Conservation (phyloP, 2,888 invertebrate genomes). For the Andricus curvator region DNA sequence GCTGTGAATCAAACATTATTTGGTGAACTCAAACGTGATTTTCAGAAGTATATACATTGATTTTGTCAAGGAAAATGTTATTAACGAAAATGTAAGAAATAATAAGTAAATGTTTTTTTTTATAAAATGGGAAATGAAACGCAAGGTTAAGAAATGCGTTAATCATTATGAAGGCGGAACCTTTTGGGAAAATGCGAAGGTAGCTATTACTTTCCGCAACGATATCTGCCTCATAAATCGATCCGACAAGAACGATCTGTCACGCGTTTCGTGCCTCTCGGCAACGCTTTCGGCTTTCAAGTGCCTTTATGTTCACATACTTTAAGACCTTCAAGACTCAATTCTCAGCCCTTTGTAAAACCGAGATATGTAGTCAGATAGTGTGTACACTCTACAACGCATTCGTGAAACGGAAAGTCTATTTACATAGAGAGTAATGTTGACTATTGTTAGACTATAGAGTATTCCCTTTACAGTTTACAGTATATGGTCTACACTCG, state of each 20-base stretch:
- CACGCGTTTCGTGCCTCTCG: background rate
- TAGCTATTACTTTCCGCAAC: background rate
- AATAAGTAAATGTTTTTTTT: background rate
- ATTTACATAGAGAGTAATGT: conserved; percentile 48
- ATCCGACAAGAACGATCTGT: background rate
- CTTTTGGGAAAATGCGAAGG: background rate
- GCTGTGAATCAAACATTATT: too few relatives aligned
- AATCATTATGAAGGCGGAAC: background rate
- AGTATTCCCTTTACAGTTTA: background rate
- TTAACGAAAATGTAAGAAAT: too few relatives aligned
- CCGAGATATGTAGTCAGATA: background rate
- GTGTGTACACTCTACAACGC: background rate
- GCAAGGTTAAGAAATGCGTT: background rate
- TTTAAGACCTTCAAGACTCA: background rate
- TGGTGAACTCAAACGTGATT: too few relatives aligned
- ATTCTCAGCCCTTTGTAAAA: background rate
- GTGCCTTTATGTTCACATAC: background rate
- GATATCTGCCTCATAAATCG: background rate
- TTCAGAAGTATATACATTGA: too few relatives aligned
- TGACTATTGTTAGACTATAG: background rate
- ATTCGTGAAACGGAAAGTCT: conserved; percentile 34
- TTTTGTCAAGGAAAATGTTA: too few relatives aligned
- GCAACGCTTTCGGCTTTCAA: background rate
- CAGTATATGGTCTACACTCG: background rate
- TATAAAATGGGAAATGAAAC: background rate